A percentile compares a stretch with the other conserved stretches of the same genome.
phyloP scores from a whole-genome alignment of 1,140 invertebrate genomes.

The Nephila pilipes region DNA sequence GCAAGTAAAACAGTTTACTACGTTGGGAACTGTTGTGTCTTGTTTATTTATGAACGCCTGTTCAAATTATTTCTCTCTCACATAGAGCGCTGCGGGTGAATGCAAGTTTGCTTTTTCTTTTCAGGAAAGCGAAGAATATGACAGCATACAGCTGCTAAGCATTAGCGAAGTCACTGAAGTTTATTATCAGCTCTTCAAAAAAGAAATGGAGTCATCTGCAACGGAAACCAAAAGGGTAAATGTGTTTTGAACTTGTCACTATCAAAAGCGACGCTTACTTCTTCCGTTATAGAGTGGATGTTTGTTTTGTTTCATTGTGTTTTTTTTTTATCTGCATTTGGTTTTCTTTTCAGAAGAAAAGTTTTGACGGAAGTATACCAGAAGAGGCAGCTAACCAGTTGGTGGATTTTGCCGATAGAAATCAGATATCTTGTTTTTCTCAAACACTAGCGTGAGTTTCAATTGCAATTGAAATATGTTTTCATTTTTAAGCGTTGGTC shows the following conservation, averaged over 20 bases:
- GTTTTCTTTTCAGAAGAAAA: conserved; percentile 46
- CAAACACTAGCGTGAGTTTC: conserved; percentile 59
- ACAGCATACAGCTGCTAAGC: conserved; percentile 52
- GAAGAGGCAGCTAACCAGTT: not conserved
- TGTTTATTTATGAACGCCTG: conserved; percentile 5
- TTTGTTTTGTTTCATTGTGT: not conserved
- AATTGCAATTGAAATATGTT: not conserved
- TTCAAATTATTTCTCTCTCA: not conserved
- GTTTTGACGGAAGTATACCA: conserved; percentile 50
- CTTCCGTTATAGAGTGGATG: not conserved
- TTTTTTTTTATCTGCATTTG: not conserved
- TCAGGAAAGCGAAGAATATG: conserved; percentile 50
- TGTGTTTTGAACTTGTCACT: conserved; percentile 5
- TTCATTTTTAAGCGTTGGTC: not conserved
- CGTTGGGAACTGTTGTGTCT: not conserved
- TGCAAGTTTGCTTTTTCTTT: not conserved
- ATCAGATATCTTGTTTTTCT: conserved; percentile 64
- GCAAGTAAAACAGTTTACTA: not conserved
- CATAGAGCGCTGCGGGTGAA: not conserved
- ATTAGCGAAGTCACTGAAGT: conserved; percentile 45
- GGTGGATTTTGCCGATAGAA: conserved; percentile 9
- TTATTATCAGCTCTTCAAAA: conserved; percentile 62
- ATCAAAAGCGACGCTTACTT: not conserved
- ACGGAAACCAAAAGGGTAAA: conserved; percentile 18
- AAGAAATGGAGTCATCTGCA: conserved; percentile 37